Evolutionary conservation across 2,113 vertebrate genomes (phyloP), one percentile per base, ranked within the genome.

Genomic region (Leuciscus idus): DNA sequence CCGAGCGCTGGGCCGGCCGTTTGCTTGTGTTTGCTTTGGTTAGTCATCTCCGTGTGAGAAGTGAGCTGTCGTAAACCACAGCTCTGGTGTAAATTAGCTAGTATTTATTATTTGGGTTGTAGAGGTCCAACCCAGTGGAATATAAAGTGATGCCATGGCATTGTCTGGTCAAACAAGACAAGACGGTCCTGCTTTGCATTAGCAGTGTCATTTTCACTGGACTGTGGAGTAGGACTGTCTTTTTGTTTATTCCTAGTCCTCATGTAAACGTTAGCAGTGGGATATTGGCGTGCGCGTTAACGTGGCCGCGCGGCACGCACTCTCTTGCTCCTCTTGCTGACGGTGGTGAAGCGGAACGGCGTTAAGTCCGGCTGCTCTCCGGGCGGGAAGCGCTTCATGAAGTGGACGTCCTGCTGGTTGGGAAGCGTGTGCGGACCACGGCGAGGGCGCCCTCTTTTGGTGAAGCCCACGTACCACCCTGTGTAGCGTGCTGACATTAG

Each of bases 401-500:
- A 96, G 90, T 96, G 95, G 55, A 95, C 95, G 33, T 96, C 95
- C 91, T 95, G 94, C 91, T 95, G 95, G 86, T 95, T 96, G 84
- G 94, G 94, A 30, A 94, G 92, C 0, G 95, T 96, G 85, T 93
- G 91, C 1, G 93, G 93, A 30, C 95, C 95, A 1, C 94, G 93
- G 75, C 94, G 94, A 86, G 95, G 94, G 33, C 94, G 93, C 6
- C 95, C 95, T 85, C 92, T 91, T 89, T 95, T 94, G 74, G 94
- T 96, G 87, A 96, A 96, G 85, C 95, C 95, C 85, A 96, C 94
- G 46, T 95, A 96, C 95, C 95, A 96, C 89, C 91, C 95, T 12
- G 91, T 84, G 86, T 96, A 94, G 85, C 94, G 93, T 0, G 95
- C 95, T 2, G 95, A 96, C 94, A 95, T 94, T 88, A 96, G 90